Conservation (phyloP, 1,140 invertebrate species). For the Agrypnia vestita region DNA sequence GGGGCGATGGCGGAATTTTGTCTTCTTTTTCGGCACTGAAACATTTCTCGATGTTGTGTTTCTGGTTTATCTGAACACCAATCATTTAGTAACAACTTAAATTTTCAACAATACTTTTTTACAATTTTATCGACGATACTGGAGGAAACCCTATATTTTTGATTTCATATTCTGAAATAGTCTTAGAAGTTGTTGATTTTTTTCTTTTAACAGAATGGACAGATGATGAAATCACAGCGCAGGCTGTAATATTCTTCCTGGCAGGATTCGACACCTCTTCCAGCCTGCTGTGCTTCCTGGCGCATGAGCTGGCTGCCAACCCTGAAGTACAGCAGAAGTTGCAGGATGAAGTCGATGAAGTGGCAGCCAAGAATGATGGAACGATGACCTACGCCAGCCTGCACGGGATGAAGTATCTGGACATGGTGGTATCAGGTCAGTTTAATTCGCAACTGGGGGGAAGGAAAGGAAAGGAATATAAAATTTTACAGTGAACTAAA, state of each 20-base stretch:
- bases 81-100: too few relatives aligned
- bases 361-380: slow-evolving; percentile 56
- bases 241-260: slow-evolving; percentile 64
- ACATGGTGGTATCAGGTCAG: slow-evolving; percentile 64
- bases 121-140: too few relatives aligned
- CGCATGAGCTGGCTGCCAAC: slow-evolving; percentile 74
- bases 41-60: too few relatives aligned
- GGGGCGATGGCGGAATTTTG: too few relatives aligned
- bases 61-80: too few relatives aligned
- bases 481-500: too few relatives aligned
- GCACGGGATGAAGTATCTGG: slow-evolving; percentile 70
- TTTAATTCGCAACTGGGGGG: not conserved
- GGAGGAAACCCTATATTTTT: too few relatives aligned
- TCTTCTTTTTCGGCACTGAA: too few relatives aligned
- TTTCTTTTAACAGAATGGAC: slow-evolving; percentile 34
- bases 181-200: too few relatives aligned
- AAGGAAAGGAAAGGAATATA: too few relatives aligned
- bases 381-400: slow-evolving; percentile 69
- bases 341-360: slow-evolving; percentile 73
- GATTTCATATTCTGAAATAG: too few relatives aligned
- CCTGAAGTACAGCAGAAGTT: slow-evolving; percentile 76
- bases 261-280: slow-evolving; percentile 77
- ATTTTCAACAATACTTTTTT: too few relatives aligned
- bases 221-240: slow-evolving; percentile 61
- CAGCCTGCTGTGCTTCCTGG: slow-evolving; percentile 70